These are phyloP conservation scores for Syrrhaptes paradoxus DNA, from an alignment of 2,113 vertebrate species.

Conservation along the genomic window DNA sequence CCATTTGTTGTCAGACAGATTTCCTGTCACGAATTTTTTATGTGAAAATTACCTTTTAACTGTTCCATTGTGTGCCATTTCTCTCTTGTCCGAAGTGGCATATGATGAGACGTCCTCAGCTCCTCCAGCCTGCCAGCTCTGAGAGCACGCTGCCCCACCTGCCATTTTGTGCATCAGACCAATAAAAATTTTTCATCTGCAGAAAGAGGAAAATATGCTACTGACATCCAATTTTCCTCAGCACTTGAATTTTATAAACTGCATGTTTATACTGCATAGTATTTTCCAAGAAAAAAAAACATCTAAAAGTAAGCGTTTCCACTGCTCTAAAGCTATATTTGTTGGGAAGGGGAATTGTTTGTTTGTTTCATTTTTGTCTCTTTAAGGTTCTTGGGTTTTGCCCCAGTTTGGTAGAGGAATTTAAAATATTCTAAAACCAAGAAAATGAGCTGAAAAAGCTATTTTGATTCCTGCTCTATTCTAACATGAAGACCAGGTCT, in stretches of 20 bases:
- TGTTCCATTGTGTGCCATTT: not conserved
- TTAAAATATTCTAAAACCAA: not conserved
- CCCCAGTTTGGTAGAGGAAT: not conserved
- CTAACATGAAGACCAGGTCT: not conserved
- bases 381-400: not conserved
- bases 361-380: not conserved
- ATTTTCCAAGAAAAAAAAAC: not conserved
- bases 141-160: not conserved
- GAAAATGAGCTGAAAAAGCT: not conserved
- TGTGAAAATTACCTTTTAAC: constrained; percentile 19
- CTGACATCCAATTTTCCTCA: not conserved
- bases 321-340: not conserved
- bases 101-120: not conserved
- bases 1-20: not conserved
- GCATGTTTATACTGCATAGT: too few relatives aligned
- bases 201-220: not conserved
- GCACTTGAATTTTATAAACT: not conserved
- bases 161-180: not conserved
- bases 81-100: not conserved
- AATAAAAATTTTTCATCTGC: not conserved
- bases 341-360: fast-evolving
- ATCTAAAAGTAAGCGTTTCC: not conserved
- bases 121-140: not conserved
- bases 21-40: not conserved
- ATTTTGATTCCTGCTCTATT: not conserved